Evolutionary conservation across 2,888 invertebrate species (phyloP).

Genomic region (Dryobota labecula): DNA sequence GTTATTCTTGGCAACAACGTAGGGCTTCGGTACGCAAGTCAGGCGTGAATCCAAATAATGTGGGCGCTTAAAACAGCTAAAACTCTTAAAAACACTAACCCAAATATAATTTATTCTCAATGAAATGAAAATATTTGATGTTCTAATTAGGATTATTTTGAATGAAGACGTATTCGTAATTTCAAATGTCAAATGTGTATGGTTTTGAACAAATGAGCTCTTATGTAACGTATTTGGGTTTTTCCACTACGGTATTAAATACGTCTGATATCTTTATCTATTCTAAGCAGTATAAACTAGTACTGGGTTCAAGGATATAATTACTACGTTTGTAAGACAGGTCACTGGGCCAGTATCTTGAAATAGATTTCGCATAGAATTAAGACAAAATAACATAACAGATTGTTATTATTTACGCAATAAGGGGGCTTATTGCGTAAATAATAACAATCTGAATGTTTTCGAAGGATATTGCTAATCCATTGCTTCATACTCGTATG

Average conservation of each 20-base stretch:
- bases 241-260: slow-evolving; percentile 36
- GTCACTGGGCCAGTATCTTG: slow-evolving; percentile 18
- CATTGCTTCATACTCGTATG: no score
- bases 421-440: no score
- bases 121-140: slow-evolving; percentile 23
- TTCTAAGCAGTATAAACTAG: slow-evolving; percentile 1
- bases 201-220: background rate
- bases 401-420: no score
- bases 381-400: background rate
- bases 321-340: slow-evolving; percentile 34
- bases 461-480: no score
- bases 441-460: no score
- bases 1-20: slow-evolving; percentile 66
- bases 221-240: slow-evolving; percentile 39
- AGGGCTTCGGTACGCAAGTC: slow-evolving; percentile 40
- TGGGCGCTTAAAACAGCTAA: slow-evolving; percentile 39
- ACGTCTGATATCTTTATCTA: slow-evolving; percentile 21
- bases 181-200: background rate
- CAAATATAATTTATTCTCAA: slow-evolving; percentile 20
- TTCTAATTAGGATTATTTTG: slow-evolving; percentile 2
- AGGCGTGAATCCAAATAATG: slow-evolving; percentile 57
- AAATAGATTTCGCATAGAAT: slow-evolving; percentile 2
- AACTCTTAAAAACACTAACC: slow-evolving; percentile 31
- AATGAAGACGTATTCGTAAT: background rate
- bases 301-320: slow-evolving; percentile 23